Conservation (phyloP, 2,797 vertebrate genomes). For the Pelobates cultripes region DNA sequence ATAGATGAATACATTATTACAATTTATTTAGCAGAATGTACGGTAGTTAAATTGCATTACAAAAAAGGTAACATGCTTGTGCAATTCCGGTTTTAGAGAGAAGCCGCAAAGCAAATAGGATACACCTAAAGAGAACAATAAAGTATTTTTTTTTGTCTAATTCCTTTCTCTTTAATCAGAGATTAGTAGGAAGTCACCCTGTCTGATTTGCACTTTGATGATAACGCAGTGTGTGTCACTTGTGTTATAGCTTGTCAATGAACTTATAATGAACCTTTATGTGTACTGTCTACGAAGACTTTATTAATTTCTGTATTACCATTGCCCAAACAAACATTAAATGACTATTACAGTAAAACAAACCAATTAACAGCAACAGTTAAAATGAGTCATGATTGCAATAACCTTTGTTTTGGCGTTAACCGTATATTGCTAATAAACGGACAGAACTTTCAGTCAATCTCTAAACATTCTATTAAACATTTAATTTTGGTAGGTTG, state of each 20-base stretch:
- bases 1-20: too few relatives aligned
- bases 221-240: constrained; percentile 51
- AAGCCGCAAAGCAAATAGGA: constrained; percentile 12
- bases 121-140: constrained; percentile 37
- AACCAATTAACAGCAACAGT: constrained; percentile 13
- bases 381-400: constrained; percentile 24
- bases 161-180: constrained; percentile 1
- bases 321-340: constrained; percentile 49
- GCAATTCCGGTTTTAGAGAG: background rate
- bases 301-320: constrained; percentile 46
- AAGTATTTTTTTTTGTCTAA: constrained; percentile 23
- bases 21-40: background rate
- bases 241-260: constrained; percentile 45
- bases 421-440: background rate
- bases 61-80: constrained; percentile 8
- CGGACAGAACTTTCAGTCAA: constrained; percentile 4
- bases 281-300: constrained; percentile 55
- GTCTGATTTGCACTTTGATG: constrained; percentile 14
- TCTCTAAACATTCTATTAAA: constrained; percentile 1
- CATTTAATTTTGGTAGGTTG: background rate
- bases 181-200: constrained; percentile 50
- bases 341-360: constrained; percentile 59
- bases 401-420: constrained; percentile 13
- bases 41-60: background rate
- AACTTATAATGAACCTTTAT: constrained; percentile 37